Evolutionary conservation across 1,140 invertebrate genomes (phyloP).

Genomic region (Formica selysi): DNA sequence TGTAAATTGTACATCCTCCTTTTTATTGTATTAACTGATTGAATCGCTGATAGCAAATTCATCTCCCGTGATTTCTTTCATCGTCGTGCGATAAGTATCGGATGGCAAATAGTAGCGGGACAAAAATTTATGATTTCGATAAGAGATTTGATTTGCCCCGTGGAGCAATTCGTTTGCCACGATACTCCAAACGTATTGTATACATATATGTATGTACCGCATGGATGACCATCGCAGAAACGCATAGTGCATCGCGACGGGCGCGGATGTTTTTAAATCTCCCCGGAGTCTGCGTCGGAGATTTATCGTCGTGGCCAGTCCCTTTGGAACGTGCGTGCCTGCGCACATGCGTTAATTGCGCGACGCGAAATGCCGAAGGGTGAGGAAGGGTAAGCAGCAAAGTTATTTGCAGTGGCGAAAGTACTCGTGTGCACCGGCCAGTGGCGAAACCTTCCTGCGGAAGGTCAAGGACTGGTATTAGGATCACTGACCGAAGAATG

Average conservation of each 20-base stretch:
- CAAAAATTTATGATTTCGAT: conserved; percentile 57
- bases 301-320: conserved; percentile 72
- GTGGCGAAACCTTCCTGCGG: conserved; percentile 54
- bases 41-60: background rate
- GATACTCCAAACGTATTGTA: conserved; percentile 28
- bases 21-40: background rate
- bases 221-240: conserved; percentile 54
- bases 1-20: background rate
- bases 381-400: conserved; percentile 59
- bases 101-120: conserved; percentile 53
- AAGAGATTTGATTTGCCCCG: conserved; percentile 58
- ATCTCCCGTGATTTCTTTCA: conserved; percentile 25
- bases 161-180: conserved; percentile 45
- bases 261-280: conserved; percentile 77
- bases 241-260: conserved; percentile 59
- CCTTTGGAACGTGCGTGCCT: conserved; percentile 64
- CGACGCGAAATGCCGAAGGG: conserved; percentile 68
- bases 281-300: conserved; percentile 62
- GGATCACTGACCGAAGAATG: conserved; percentile 56
- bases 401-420: conserved; percentile 66
- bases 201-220: conserved; percentile 8
- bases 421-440: conserved; percentile 45
- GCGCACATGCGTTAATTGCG: conserved; percentile 75
- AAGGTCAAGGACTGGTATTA: conserved; percentile 71
- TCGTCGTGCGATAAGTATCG: conserved; percentile 37